phyloP scores from a whole-genome alignment of 1,140 invertebrate species.

The Argopecten irradians region DNA sequence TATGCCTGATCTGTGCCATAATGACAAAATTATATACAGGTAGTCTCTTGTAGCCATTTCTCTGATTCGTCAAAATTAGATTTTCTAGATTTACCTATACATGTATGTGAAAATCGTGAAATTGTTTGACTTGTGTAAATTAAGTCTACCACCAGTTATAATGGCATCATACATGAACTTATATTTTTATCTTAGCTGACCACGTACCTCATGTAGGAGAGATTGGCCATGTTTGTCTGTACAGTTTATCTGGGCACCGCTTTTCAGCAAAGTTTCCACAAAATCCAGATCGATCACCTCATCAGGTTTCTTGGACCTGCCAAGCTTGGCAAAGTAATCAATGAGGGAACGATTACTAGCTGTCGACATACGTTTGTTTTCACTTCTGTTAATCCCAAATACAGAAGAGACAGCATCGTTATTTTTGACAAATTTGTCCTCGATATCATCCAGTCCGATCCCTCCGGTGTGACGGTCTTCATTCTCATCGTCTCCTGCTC shows the following conservation, averaged over 20 bases:
- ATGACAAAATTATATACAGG: too few relatives aligned
- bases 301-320: slow-evolving; percentile 57
- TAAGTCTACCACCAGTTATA: background rate
- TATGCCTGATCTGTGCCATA: too few relatives aligned
- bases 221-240: slow-evolving; percentile 73
- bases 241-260: slow-evolving; percentile 71
- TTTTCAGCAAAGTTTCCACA: slow-evolving; percentile 65
- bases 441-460: slow-evolving; percentile 63
- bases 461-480: slow-evolving; percentile 48
- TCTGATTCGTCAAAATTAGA: too few relatives aligned
- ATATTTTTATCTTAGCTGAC: too few relatives aligned
- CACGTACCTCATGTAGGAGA: slow-evolving; percentile 72
- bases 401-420: slow-evolving; percentile 29
- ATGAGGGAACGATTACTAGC: slow-evolving; percentile 68
- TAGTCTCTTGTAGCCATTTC: too few relatives aligned
- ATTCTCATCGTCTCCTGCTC: slow-evolving; percentile 27
- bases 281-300: slow-evolving; percentile 71
- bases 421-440: slow-evolving; percentile 52
- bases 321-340: slow-evolving; percentile 72
- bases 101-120: too few relatives aligned
- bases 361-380: slow-evolving; percentile 49
- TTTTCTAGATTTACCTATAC: too few relatives aligned
- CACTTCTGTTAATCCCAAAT: slow-evolving; percentile 27
- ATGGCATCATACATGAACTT: background rate
- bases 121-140: background rate